These are phyloP conservation scores for Brachypalpus laphriformis DNA, from an alignment of 2,888 invertebrate species.

Conservation along the genomic window DNA sequence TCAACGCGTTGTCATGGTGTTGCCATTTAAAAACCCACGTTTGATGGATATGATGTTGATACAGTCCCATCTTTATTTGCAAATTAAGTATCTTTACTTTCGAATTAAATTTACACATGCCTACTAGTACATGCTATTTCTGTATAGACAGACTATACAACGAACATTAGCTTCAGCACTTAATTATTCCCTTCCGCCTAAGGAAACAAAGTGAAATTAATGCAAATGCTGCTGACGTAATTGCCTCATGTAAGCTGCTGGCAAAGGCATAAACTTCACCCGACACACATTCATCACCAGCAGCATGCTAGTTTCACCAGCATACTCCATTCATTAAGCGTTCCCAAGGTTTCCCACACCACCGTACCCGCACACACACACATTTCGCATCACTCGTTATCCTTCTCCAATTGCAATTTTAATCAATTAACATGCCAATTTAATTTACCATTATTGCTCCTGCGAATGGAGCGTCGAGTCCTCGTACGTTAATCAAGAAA, in stretches of 20 bases:
- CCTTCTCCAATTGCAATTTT: slow-evolving; percentile 36
- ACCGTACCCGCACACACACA: neutral
- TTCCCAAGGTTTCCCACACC: neutral
- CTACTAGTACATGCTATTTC: too few relatives aligned
- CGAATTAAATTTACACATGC: too few relatives aligned
- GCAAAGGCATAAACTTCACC: neutral
- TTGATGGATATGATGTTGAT: too few relatives aligned
- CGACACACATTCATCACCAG: neutral
- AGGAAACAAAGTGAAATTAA: neutral
- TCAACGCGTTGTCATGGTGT: too few relatives aligned
- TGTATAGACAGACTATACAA: too few relatives aligned
- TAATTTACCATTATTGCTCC: slow-evolving; percentile 41
- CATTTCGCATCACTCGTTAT: neutral
- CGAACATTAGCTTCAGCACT: neutral
- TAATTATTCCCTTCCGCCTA: neutral
- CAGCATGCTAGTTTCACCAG: neutral
- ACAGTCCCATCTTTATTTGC: too few relatives aligned
- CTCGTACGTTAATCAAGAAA: neutral
- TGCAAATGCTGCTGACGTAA: neutral
- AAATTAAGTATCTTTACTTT: too few relatives aligned
- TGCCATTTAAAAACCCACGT: too few relatives aligned
- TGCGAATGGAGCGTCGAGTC: neutral
- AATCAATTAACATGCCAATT: slow-evolving; percentile 62
- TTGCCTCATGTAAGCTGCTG: neutral
- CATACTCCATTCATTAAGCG: slow-evolving; percentile 9